Conservation (phyloP, 1,140 invertebrate genomes). For the Apis laboriosa region DNA sequence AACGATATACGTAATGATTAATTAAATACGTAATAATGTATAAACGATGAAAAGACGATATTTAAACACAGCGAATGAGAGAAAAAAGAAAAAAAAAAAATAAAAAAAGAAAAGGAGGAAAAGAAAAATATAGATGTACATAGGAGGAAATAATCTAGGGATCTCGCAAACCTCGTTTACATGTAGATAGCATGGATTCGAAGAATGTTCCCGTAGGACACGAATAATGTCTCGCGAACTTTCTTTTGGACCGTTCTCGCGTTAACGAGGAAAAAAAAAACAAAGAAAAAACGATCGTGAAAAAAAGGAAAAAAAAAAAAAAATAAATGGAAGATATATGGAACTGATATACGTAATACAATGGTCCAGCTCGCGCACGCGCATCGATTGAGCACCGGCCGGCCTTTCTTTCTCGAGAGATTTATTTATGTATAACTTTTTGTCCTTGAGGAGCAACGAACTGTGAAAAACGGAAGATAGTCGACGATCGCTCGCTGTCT, state of each 20-base stretch:
- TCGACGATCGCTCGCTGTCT: constrained; percentile 70
- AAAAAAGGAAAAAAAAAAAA: constrained; percentile 5
- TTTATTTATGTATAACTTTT: constrained; percentile 79
- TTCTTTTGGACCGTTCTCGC: constrained; percentile 23
- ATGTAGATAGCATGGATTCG: constrained; percentile 9
- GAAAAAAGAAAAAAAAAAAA: neutral
- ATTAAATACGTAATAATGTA: constrained; percentile 76
- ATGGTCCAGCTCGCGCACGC: constrained; percentile 70
- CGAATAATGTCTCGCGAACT: neutral
- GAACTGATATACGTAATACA: constrained; percentile 76
- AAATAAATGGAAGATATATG: constrained; percentile 33
- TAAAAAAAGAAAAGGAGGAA: neutral
- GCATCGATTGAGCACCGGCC: constrained; percentile 68
- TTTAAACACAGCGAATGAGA: constrained; percentile 12
- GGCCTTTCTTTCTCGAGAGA: constrained; percentile 78
- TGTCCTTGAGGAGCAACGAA: constrained; percentile 73
- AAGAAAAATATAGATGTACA: constrained; percentile 21
- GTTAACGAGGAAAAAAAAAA: neutral
- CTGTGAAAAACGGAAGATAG: constrained; percentile 65
- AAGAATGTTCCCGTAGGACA: constrained; percentile 8
- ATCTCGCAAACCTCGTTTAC: constrained; percentile 24
- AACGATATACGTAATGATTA: constrained; percentile 74
- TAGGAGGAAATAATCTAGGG: constrained; percentile 9
- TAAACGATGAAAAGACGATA: constrained; percentile 29
- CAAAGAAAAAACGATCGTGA: neutral